Evolutionary conservation across 2,797 vertebrate genomes (phyloP).

Genomic region (Notolabrus celidotus): DNA sequence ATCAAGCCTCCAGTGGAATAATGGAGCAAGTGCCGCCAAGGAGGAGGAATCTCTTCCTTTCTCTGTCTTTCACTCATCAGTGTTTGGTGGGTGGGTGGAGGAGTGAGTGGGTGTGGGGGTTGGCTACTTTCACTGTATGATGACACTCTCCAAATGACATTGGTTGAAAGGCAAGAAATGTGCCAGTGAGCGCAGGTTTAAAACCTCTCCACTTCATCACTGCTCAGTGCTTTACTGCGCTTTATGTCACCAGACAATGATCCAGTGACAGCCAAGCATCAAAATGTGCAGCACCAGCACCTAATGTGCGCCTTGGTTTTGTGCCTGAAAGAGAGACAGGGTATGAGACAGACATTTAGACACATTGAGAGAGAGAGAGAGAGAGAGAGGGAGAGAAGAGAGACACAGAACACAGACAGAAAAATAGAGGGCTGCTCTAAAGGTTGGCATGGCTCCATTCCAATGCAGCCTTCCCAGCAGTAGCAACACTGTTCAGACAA

Average conservation of each 20-base stretch:
- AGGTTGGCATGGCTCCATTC: slow-evolving; percentile 57
- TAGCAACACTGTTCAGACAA: slow-evolving; percentile 57
- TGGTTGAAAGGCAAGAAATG: slow-evolving; percentile 79
- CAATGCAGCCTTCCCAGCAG: slow-evolving; percentile 53
- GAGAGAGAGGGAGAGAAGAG: background rate
- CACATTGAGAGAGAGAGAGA: slow-evolving; percentile 20
- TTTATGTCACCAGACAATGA: slow-evolving; percentile 80
- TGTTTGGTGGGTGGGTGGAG: slow-evolving; percentile 54
- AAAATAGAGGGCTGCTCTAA: slow-evolving; percentile 57
- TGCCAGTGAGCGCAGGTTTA: slow-evolving; percentile 76
- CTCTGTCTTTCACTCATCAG: slow-evolving; percentile 23
- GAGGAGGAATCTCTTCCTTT: slow-evolving; percentile 35
- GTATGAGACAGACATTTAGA: slow-evolving; percentile 55
- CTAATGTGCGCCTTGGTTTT: slow-evolving; percentile 72
- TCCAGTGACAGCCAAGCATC: slow-evolving; percentile 76
- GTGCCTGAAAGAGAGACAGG: slow-evolving; percentile 61
- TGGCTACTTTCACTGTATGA: slow-evolving; percentile 62
- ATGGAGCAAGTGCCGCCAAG: slow-evolving; percentile 76
- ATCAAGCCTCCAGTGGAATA: slow-evolving; percentile 84
- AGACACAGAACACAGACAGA: slow-evolving; percentile 35
- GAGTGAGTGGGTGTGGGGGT: slow-evolving; percentile 25
- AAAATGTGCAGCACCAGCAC: slow-evolving; percentile 79
- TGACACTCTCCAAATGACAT: slow-evolving; percentile 79
- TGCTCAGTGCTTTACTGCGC: slow-evolving; percentile 74
- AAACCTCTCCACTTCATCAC: slow-evolving; percentile 77